phyloP scores from a whole-genome alignment of 2,888 invertebrate species.

The Gari tellinella region DNA sequence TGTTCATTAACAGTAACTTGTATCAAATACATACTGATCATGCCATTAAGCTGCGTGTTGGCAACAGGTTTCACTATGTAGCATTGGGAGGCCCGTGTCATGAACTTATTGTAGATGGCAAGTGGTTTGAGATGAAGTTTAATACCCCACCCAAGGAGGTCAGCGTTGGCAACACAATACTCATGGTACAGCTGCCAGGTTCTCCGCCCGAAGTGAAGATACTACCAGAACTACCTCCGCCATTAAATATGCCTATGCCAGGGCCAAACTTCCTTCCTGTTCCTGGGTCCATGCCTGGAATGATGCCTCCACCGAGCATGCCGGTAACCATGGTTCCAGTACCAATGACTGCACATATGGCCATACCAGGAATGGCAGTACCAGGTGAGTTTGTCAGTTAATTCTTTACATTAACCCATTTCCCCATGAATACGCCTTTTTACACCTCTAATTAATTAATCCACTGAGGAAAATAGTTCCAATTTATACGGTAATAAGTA shows the following conservation, averaged over 20 bases:
- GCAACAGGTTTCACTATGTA: conserved; percentile 75
- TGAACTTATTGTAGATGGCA: conserved; percentile 83
- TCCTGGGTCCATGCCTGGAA: conserved; percentile 2
- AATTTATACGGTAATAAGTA: too few relatives aligned
- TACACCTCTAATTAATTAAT: too few relatives aligned
- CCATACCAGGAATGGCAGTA: conserved; percentile 23
- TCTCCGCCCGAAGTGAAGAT: conserved; percentile 97
- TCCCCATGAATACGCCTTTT: too few relatives aligned
- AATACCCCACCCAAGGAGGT: conserved; percentile 94
- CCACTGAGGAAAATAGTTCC: too few relatives aligned
- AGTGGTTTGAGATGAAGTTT: conserved; percentile 92
- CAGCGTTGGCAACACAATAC: conserved; percentile 91
- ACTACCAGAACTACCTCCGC: conserved; percentile 64
- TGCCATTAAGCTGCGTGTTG: conserved; percentile 85
- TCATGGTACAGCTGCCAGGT: conserved; percentile 91
- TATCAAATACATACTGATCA: conserved; percentile 78
- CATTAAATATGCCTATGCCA: conserved; percentile 8
- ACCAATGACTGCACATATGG: background rate
- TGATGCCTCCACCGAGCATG: conserved; percentile 12
- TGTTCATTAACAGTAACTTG: conserved; percentile 94
- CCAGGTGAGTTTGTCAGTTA: conserved; percentile 8
- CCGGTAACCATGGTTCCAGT: conserved; percentile 3
- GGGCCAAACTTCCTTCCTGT: background rate
- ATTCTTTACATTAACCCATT: background rate
- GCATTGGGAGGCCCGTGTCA: conserved; percentile 84